These are phyloP conservation scores for Diarsia rubi DNA, from an alignment of 2,888 invertebrate genomes.

Conservation along the genomic window DNA sequence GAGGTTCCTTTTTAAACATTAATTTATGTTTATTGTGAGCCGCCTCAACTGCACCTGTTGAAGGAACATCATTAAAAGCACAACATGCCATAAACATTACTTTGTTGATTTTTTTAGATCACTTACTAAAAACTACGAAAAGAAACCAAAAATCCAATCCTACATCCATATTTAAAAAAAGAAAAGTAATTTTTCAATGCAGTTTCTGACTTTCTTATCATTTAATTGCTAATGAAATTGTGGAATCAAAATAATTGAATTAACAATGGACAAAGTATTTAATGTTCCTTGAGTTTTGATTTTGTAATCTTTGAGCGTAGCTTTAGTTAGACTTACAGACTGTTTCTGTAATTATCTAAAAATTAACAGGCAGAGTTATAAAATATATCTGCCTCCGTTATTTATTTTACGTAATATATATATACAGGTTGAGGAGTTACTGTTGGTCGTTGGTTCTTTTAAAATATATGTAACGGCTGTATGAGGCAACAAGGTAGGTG, in stretches of 20 bases:
- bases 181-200: conserved; percentile 42
- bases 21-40: not conserved
- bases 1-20: conserved; percentile 63
- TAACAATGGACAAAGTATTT: conserved; percentile 40
- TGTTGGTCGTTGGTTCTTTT: conserved; percentile 38
- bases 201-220: conserved; percentile 68
- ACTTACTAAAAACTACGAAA: conserved; percentile 66
- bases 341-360: conserved; percentile 16
- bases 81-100: conserved; percentile 41
- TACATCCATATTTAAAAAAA: conserved; percentile 62
- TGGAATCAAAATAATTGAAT: conserved; percentile 60
- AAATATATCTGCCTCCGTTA: conserved; percentile 12
- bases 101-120: conserved; percentile 27
- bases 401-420: conserved; percentile 40
- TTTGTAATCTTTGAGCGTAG: conserved; percentile 30
- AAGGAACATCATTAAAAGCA: conserved; percentile 31
- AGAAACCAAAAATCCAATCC: conserved; percentile 57
- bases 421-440: conserved; percentile 33
- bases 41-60: conserved; percentile 57
- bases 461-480: conserved; percentile 47
- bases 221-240: conserved; percentile 67
- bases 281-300: conserved; percentile 11
- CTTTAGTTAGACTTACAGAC: conserved; percentile 2
- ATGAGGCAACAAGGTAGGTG: conserved; percentile 60
- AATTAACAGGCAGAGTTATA: conserved; percentile 7